These are phyloP conservation scores for Ascaphus truei DNA, from an alignment of 2,113 vertebrate species.

Conservation along the genomic window DNA sequence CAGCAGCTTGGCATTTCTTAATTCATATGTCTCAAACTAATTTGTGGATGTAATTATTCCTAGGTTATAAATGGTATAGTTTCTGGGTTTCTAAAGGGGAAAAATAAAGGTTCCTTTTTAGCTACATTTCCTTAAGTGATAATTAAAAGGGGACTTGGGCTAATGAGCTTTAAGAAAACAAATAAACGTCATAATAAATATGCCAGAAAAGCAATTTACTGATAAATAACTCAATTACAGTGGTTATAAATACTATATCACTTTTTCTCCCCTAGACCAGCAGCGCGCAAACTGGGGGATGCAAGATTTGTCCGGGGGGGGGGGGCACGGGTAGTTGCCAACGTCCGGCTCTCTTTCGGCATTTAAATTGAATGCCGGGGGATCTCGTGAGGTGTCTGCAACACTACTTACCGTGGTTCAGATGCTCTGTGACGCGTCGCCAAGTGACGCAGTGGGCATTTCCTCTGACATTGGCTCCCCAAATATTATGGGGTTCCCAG, in stretches of 20 bases:
- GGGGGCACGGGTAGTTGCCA: too few relatives aligned
- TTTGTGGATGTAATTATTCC: slow-evolving; percentile 51
- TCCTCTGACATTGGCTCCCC: too few relatives aligned
- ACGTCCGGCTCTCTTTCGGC: too few relatives aligned
- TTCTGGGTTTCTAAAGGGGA: slow-evolving; percentile 38
- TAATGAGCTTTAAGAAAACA: slow-evolving; percentile 41
- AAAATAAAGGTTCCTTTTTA: slow-evolving; percentile 51
- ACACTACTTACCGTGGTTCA: too few relatives aligned
- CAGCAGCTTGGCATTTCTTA: slow-evolving; percentile 26
- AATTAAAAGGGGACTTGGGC: slow-evolving; percentile 44
- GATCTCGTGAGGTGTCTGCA: too few relatives aligned
- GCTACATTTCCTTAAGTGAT: slow-evolving; percentile 48
- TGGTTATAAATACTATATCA: slow-evolving; percentile 30
- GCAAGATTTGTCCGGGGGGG: too few relatives aligned
- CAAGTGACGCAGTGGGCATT: too few relatives aligned
- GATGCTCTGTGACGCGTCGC: too few relatives aligned
- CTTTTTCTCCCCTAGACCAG: too few relatives aligned
- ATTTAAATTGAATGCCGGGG: too few relatives aligned
- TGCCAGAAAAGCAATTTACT: slow-evolving; percentile 44
- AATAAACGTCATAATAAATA: slow-evolving; percentile 49
- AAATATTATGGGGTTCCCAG: too few relatives aligned
- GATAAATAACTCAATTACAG: slow-evolving; percentile 43
- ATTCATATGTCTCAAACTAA: slow-evolving; percentile 42
- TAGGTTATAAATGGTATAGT: slow-evolving; percentile 48
- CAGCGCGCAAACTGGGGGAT: too few relatives aligned